These are phyloP conservation scores for Rhingia campestris DNA, from an alignment of 2,888 invertebrate genomes.

Conservation along the genomic window DNA sequence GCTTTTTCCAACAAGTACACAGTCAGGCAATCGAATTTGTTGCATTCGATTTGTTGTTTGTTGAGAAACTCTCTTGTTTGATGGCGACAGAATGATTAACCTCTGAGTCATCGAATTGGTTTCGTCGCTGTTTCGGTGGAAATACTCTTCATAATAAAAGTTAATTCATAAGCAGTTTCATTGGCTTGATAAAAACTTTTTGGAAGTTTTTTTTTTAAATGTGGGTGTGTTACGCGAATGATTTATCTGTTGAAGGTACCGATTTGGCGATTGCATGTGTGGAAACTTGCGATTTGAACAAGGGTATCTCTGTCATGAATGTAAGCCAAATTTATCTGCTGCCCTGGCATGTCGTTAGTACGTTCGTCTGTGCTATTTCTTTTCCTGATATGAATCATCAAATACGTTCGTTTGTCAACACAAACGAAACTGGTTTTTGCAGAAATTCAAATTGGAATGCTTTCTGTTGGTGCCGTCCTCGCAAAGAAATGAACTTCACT, in stretches of 20 bases:
- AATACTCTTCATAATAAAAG: conserved; percentile 31
- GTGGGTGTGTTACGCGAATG: conserved; percentile 25
- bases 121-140: conserved; percentile 21
- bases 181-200: conserved; percentile 32
- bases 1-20: conserved; percentile 33
- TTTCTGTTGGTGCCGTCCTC: no score
- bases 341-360: no score
- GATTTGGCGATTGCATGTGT: conserved; percentile 1
- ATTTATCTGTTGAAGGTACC: not conserved
- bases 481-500: no score
- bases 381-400: no score
- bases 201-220: conserved; percentile 42
- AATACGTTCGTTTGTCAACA: not conserved
- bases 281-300: not conserved
- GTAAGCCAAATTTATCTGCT: no score
- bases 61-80: conserved; percentile 8
- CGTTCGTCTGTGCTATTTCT: no score
- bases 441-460: no score
- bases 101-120: conserved; percentile 54
- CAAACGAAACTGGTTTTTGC: not conserved
- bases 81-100: conserved; percentile 45
- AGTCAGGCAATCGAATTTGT: conserved; percentile 6
- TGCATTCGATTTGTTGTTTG: conserved; percentile 26
- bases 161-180: conserved; percentile 39
- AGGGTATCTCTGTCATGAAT: no score